Conservation (phyloP, 2,888 invertebrate species). For the Eremobia ochroleuca region DNA sequence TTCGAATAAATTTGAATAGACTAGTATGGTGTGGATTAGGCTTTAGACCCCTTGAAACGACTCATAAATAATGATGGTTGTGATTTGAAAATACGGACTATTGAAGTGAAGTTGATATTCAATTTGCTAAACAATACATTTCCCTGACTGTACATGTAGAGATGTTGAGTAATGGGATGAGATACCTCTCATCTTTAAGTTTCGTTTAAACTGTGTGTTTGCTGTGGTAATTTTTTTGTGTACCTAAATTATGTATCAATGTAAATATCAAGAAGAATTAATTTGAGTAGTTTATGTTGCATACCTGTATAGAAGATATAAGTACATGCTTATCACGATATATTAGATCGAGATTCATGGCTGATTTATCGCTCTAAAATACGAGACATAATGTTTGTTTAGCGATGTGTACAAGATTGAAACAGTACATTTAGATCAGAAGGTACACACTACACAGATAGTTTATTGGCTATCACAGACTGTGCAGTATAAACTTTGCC, state of each 20-base stretch:
- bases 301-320: neutral
- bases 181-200: neutral
- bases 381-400: neutral
- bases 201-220: constrained; percentile 2
- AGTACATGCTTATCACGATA: constrained; percentile 1
- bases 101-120: neutral
- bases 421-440: constrained; percentile 8
- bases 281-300: neutral
- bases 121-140: constrained; percentile 15
- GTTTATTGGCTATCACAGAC: constrained; percentile 16
- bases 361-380: constrained; percentile 1
- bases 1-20: neutral
- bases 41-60: neutral
- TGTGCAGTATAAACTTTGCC: constrained; percentile 11
- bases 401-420: constrained; percentile 3
- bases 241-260: neutral
- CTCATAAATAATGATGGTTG: neutral
- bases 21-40: neutral
- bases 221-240: neutral
- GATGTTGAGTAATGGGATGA: neutral
- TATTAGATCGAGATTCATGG: neutral
- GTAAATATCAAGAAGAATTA: neutral
- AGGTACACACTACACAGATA: constrained; percentile 17
- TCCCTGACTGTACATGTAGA: neutral
- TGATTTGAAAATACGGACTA: neutral